phyloP scores from a whole-genome alignment of 1,140 invertebrate species.

The Panagrolaimus sp. region DNA sequence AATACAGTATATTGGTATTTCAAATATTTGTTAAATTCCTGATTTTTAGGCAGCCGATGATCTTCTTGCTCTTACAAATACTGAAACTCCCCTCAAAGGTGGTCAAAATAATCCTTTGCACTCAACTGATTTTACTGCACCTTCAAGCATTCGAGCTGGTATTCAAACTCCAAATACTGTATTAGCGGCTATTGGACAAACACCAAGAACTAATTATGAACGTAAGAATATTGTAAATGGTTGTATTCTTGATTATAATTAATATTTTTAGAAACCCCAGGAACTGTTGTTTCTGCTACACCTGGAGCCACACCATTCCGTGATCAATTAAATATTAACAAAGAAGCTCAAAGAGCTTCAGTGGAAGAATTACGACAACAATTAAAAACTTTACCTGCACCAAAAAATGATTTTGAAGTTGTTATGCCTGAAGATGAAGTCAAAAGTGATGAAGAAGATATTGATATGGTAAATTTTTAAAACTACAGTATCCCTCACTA shows the following conservation, averaged over 20 bases:
- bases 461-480: conserved; percentile 56
- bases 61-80: conserved; percentile 91
- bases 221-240: neutral
- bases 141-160: conserved; percentile 63
- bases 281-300: conserved; percentile 31
- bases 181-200: conserved; percentile 82
- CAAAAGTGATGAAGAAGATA: conserved; percentile 24
- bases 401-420: conserved; percentile 96
- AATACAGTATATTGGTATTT: too few species aligned
- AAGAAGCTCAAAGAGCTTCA: conserved; percentile 65
- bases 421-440: conserved; percentile 75
- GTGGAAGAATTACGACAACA: conserved; percentile 69
- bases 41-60: conserved; percentile 87
- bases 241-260: conserved; percentile 9
- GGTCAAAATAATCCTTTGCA: conserved; percentile 86
- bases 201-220: conserved; percentile 41
- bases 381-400: conserved; percentile 74
- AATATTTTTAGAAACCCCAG: conserved; percentile 40
- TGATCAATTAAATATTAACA: conserved; percentile 91
- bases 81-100: conserved; percentile 90
- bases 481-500: neutral
- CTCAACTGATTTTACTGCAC: conserved; percentile 77
- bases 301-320: conserved; percentile 66
- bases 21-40: too few species aligned
- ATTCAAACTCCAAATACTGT: conserved; percentile 89